Percentiles rank a stretch among this genome's conserved stretches.
Conservation (phyloP, 1,140 invertebrate species). For the Ostrea edulis region DNA sequence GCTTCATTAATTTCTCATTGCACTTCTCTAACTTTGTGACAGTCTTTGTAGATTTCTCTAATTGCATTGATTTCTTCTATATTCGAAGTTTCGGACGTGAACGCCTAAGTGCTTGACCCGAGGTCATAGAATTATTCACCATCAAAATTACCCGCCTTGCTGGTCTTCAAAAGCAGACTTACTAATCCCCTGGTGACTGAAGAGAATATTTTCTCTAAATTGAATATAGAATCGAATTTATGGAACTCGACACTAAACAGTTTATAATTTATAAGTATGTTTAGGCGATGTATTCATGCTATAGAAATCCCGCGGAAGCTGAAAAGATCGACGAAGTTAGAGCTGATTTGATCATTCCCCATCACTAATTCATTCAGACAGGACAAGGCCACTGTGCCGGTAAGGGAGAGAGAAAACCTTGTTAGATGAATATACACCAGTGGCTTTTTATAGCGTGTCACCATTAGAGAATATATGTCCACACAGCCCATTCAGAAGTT, state of each 20-base stretch:
- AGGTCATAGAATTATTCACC: slow-evolving; percentile 24
- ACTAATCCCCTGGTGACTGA: neutral
- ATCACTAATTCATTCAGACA: slow-evolving; percentile 18
- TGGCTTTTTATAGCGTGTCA: neutral
- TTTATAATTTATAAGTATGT: slow-evolving; percentile 32
- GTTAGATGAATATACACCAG: neutral
- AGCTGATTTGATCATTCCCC: slow-evolving; percentile 2
- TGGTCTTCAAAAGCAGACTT: slow-evolving; percentile 1
- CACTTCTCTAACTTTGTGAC: neutral
- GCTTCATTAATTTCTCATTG: slow-evolving; percentile 39
- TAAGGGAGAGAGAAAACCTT: neutral
- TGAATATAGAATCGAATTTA: slow-evolving; percentile 31
- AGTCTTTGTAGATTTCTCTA: slow-evolving; percentile 5
- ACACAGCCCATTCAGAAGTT: neutral
- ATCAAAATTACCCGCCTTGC: slow-evolving; percentile 28
- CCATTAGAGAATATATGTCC: neutral
- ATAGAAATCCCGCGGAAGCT: slow-evolving; percentile 2
- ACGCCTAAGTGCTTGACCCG: slow-evolving; percentile 28
- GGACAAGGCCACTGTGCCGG: neutral
- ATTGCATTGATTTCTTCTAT: slow-evolving; percentile 37
- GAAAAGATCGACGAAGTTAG: neutral
- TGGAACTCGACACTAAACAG: slow-evolving; percentile 19
- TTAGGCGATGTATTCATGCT: neutral
- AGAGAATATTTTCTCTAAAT: slow-evolving; percentile 10
- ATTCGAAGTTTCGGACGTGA: neutral